Conservation (phyloP, 2,113 vertebrate genomes). For the Isurus oxyrinchus region DNA sequence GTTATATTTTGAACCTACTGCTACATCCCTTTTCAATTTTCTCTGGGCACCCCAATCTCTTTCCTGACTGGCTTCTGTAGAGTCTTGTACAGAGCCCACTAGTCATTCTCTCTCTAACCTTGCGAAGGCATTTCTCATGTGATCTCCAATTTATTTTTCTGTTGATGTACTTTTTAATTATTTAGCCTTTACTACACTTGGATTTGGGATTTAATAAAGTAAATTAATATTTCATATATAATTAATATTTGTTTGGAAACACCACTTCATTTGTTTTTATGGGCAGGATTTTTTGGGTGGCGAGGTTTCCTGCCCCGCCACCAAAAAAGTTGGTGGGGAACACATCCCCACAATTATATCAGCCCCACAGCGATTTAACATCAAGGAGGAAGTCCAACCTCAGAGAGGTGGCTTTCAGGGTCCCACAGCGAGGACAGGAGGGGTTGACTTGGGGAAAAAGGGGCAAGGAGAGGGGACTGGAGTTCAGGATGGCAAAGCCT, state of each 20-base stretch:
- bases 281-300: too few relatives aligned
- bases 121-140: neutral
- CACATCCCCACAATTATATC: too few relatives aligned
- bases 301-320: too few relatives aligned
- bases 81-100: neutral
- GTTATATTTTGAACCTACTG: neutral
- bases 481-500: too few relatives aligned
- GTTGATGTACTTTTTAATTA: neutral
- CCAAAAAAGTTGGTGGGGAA: too few relatives aligned
- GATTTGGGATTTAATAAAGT: neutral
- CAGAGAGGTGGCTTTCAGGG: too few relatives aligned
- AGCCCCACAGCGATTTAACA: too few relatives aligned
- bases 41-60: neutral
- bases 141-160: neutral
- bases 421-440: too few relatives aligned
- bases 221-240: neutral
- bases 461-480: too few relatives aligned
- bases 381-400: too few relatives aligned
- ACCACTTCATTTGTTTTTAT: neutral
- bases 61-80: neutral
- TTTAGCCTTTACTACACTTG: neutral
- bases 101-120: neutral
- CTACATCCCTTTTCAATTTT: neutral
- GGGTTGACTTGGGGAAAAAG: too few relatives aligned
- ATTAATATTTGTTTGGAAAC: neutral